Conservation (phyloP, 2,888 invertebrate species). For the Drosophila phalerata region DNA sequence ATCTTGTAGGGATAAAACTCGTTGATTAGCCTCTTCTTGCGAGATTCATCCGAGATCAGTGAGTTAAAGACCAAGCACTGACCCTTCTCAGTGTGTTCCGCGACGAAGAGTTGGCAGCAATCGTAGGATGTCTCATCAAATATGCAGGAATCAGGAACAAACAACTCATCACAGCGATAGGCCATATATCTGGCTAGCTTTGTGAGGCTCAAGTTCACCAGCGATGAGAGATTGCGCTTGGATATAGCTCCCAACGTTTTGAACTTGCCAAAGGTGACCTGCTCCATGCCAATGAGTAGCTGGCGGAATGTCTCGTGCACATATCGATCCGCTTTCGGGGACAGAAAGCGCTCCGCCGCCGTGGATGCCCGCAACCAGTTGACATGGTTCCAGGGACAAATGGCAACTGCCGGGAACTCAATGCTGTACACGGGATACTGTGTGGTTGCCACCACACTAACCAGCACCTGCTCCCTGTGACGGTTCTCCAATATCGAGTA, state of each 20-base stretch:
- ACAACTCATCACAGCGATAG: constrained; percentile 85
- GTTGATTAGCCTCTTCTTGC: constrained; percentile 66
- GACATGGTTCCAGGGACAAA: constrained; percentile 80
- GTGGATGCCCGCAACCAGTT: constrained; percentile 77
- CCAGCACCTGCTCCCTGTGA: constrained; percentile 62
- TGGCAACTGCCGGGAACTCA: constrained; percentile 81
- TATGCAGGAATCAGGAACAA: constrained; percentile 83
- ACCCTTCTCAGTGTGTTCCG: constrained; percentile 85
- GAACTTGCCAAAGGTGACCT: constrained; percentile 55
- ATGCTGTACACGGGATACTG: constrained; percentile 80
- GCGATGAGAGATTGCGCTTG: constrained; percentile 30
- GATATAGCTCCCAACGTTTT: constrained; percentile 51
- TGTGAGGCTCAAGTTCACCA: constrained; percentile 62
- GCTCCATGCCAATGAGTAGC: constrained; percentile 67
- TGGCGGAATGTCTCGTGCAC: constrained; percentile 57
- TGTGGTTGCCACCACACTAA: constrained; percentile 81
- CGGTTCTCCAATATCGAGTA: constrained; percentile 59
- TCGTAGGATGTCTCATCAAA: constrained; percentile 84
- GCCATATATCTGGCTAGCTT: constrained; percentile 71
- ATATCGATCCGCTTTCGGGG: constrained; percentile 50
- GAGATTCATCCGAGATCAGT: constrained; percentile 74
- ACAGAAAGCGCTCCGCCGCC: constrained; percentile 76
- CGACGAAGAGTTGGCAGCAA: constrained; percentile 86
- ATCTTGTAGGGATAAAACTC: constrained; percentile 74
- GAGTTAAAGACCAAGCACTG: constrained; percentile 86